phyloP scores from a whole-genome alignment of 2,113 vertebrate genomes.

The Psittacula cyanocephala region DNA sequence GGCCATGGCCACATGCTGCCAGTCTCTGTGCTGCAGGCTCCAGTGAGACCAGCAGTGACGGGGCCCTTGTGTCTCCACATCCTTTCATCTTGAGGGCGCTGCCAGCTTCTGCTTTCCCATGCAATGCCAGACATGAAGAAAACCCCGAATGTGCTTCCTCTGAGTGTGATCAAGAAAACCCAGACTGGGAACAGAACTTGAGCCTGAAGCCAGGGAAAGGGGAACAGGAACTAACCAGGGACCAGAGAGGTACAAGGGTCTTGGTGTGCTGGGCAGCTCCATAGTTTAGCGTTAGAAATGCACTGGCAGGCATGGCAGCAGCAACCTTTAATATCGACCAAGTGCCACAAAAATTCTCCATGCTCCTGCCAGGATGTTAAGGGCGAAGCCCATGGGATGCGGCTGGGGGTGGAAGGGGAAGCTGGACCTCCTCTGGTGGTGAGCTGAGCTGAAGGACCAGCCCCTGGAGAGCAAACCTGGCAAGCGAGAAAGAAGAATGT shows the following conservation, averaged over 20 bases:
- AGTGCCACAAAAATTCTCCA: not conserved
- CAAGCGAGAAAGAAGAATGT: not conserved
- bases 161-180: not conserved
- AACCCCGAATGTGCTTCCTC: not conserved
- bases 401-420: not conserved
- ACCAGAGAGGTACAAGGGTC: not conserved
- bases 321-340: not conserved
- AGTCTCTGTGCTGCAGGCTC: not conserved
- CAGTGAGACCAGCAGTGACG: not conserved
- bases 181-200: not conserved
- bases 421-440: not conserved
- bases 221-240: not conserved
- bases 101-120: not conserved
- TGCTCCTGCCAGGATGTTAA: not conserved
- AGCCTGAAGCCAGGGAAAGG: not conserved
- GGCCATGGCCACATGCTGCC: not conserved
- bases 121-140: not conserved
- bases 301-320: not conserved
- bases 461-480: not conserved
- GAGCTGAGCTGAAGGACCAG: not conserved
- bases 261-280: rapidly evolving
- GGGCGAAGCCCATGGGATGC: not conserved
- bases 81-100: not conserved
- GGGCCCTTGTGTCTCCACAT: not conserved
- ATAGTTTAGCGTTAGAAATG: not conserved